These are phyloP conservation scores for Alectura lathami DNA, from an alignment of 2,113 vertebrate species.

Conservation along the genomic window DNA sequence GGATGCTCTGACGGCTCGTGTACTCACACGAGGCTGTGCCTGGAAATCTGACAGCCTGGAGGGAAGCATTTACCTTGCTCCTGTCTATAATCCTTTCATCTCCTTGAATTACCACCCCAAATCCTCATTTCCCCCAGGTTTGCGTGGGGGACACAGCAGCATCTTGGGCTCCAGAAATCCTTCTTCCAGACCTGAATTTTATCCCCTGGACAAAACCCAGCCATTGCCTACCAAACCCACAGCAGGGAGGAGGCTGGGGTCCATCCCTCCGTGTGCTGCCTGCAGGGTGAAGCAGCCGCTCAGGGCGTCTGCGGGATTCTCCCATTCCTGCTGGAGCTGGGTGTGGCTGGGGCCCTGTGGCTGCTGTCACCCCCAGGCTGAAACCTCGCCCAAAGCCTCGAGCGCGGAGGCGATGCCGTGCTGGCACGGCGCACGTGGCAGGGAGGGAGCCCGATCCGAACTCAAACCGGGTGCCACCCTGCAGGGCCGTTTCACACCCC, in stretches of 20 bases:
- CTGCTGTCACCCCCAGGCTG: background rate
- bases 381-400: background rate
- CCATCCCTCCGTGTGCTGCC: background rate
- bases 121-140: background rate
- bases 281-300: background rate
- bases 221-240: background rate
- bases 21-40: background rate
- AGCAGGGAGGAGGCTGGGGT: background rate
- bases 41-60: background rate
- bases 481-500: background rate
- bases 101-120: background rate
- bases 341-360: background rate
- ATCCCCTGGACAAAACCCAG: background rate
- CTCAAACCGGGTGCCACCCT: background rate
- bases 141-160: accelerated
- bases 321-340: background rate
- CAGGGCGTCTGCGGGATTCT: background rate
- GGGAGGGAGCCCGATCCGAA: background rate
- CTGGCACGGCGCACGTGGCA: background rate
- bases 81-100: background rate
- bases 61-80: background rate
- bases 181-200: background rate
- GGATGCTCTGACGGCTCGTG: background rate
- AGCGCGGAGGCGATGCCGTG: accelerated
- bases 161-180: background rate